Percentiles rank a stretch among this genome's conserved stretches.
phyloP scores from a whole-genome alignment of 2,113 vertebrate genomes.

The Colinus virginianus region DNA sequence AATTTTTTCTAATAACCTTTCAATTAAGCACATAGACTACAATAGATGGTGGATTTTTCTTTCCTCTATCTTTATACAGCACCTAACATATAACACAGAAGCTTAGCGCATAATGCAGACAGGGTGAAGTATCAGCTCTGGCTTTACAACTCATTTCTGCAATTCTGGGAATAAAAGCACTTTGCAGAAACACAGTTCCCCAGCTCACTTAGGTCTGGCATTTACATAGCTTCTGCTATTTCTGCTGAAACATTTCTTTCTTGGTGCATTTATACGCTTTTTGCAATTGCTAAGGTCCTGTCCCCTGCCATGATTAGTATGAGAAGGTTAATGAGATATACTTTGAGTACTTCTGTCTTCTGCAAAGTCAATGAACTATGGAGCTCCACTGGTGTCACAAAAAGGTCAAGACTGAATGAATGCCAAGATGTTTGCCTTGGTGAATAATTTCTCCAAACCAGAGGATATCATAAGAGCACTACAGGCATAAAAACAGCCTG shows the following conservation, averaged over 20 bases:
- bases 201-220: slow-evolving; percentile 38
- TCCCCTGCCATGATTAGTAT: slow-evolving; percentile 68
- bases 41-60: slow-evolving; percentile 32
- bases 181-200: slow-evolving; percentile 25
- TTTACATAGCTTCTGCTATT: slow-evolving; percentile 63
- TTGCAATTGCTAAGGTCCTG: slow-evolving; percentile 49
- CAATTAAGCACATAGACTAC: slow-evolving; percentile 43
- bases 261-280: slow-evolving; percentile 57
- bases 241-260: slow-evolving; percentile 58
- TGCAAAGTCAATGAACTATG: slow-evolving; percentile 26
- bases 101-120: not conserved
- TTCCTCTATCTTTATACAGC: slow-evolving; percentile 29
- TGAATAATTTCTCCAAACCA: slow-evolving; percentile 26
- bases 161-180: slow-evolving; percentile 44
- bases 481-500: not conserved
- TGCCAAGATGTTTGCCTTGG: not conserved
- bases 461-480: not conserved
- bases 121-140: slow-evolving; percentile 4
- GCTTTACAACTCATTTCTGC: slow-evolving; percentile 25
- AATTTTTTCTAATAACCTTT: slow-evolving; percentile 61
- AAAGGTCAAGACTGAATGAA: slow-evolving; percentile 42
- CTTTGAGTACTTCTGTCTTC: slow-evolving; percentile 45
- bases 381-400: slow-evolving; percentile 12
- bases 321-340: slow-evolving; percentile 74
- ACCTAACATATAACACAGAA: not conserved